Percentiles rank a stretch among this genome's conserved stretches.
Evolutionary conservation across 2,888 invertebrate genomes (phyloP).

Genomic region (Cephus rjabovi): DNA sequence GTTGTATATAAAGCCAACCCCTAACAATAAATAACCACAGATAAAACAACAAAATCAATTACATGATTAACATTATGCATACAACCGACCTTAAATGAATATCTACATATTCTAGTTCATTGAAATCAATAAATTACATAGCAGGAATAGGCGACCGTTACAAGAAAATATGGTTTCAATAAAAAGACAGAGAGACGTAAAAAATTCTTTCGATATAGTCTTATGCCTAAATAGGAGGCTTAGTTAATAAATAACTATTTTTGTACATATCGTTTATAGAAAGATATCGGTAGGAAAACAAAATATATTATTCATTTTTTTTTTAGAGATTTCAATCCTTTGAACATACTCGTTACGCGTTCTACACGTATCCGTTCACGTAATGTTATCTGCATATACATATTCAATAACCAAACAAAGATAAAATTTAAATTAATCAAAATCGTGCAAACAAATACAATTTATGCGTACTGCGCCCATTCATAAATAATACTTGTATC

Average conservation of each 20-base stretch:
- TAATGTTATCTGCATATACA: too few relatives aligned
- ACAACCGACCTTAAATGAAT: neutral
- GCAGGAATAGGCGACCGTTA: too few relatives aligned
- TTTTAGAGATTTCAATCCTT: neutral
- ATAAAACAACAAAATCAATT: neutral
- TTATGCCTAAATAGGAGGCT: neutral
- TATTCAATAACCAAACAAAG: too few relatives aligned
- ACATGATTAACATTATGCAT: neutral
- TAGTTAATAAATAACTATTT: neutral
- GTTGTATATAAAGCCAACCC: neutral
- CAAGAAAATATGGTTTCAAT: neutral
- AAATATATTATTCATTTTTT: neutral
- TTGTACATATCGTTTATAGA: too few relatives aligned
- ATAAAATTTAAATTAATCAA: neutral
- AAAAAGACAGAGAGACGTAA: neutral
- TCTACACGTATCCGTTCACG: too few relatives aligned
- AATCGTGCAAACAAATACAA: conserved; percentile 5
- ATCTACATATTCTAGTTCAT: too few relatives aligned
- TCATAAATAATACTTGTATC: neutral
- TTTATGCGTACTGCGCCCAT: conserved; percentile 3
- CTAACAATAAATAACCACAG: neutral
- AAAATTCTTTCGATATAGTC: neutral
- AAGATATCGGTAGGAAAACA: neutral
- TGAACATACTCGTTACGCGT: too few relatives aligned
- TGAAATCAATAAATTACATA: too few relatives aligned